Conservation (phyloP, 2,113 vertebrate genomes). For the Aramus guarauna region DNA sequence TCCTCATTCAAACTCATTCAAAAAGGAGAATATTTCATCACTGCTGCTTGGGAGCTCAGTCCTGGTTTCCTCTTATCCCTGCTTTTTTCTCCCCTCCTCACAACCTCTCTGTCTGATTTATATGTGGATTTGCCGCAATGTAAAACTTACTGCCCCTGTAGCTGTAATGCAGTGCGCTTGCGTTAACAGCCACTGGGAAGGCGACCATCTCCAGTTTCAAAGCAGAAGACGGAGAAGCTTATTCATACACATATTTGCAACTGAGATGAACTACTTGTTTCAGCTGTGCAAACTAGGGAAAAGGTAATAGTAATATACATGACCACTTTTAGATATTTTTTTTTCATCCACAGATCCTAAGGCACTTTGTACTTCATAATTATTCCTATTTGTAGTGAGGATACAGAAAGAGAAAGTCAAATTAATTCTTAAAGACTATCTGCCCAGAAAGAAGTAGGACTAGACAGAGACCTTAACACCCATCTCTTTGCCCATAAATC, state of each 20-base stretch:
- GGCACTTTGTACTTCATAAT: not conserved
- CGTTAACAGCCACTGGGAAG: not conserved
- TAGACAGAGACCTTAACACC: not conserved
- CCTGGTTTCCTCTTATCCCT: not conserved
- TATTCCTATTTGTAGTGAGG: not conserved
- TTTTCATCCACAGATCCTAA: not conserved
- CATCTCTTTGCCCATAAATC: not conserved
- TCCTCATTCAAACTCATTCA: not conserved
- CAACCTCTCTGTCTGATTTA: not conserved
- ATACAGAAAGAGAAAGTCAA: not conserved
- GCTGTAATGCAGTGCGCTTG: not conserved
- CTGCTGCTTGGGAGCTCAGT: not conserved
- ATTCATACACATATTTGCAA: not conserved
- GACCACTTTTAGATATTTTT: not conserved
- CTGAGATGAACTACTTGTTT: not conserved
- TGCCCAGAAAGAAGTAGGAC: not conserved
- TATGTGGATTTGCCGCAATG: not conserved
- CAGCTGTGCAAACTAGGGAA: not conserved
- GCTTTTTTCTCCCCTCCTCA: not conserved
- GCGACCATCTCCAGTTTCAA: not conserved
- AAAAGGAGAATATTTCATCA: not conserved
- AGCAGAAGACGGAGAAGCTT: not conserved
- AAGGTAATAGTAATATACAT: not conserved
- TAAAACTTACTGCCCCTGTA: not conserved
- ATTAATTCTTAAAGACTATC: not conserved